A percentile compares a stretch with the other conserved stretches of the same genome.
These are phyloP conservation scores for Cranoglanis bouderius DNA, from an alignment of 2,113 vertebrate genomes.

Conservation along the genomic window DNA sequence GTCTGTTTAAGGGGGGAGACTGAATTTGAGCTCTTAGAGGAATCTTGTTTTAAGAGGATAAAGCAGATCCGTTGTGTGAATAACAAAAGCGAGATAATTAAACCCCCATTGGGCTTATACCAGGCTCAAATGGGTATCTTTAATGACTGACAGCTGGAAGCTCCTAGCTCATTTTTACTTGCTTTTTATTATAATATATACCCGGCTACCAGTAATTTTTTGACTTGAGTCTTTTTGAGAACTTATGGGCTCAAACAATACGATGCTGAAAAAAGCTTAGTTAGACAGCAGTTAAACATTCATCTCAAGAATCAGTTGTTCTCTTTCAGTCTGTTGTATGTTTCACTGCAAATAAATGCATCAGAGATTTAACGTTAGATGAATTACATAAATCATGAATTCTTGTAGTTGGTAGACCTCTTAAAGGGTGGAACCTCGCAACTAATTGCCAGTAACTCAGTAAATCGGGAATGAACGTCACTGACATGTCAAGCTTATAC, in stretches of 20 bases:
- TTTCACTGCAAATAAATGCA: neutral
- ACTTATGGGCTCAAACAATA: neutral
- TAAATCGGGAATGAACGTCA: too few relatives aligned
- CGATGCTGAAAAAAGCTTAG: neutral
- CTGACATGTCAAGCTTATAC: neutral
- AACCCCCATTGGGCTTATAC: slow-evolving; percentile 57
- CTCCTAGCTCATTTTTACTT: neutral
- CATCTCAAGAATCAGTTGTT: neutral
- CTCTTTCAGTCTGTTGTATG: neutral
- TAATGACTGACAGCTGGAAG: slow-evolving; percentile 42
- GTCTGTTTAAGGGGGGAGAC: slow-evolving; percentile 26
- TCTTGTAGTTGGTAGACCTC: too few relatives aligned
- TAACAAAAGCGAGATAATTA: slow-evolving; percentile 67
- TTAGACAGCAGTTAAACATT: neutral
- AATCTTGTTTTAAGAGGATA: slow-evolving; percentile 55
- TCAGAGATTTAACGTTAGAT: neutral
- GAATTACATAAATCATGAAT: neutral
- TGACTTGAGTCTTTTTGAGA: neutral
- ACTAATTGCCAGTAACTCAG: too few relatives aligned
- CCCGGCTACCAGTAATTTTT: slow-evolving; percentile 1
- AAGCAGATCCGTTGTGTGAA: slow-evolving; percentile 59
- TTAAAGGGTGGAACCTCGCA: too few relatives aligned
- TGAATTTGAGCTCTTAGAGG: slow-evolving; percentile 48
- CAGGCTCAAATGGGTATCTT: slow-evolving; percentile 48
- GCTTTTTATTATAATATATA: neutral